Evolutionary conservation across 2,113 vertebrate species (phyloP).

Genomic region (Cercopithecus mona): DNA sequence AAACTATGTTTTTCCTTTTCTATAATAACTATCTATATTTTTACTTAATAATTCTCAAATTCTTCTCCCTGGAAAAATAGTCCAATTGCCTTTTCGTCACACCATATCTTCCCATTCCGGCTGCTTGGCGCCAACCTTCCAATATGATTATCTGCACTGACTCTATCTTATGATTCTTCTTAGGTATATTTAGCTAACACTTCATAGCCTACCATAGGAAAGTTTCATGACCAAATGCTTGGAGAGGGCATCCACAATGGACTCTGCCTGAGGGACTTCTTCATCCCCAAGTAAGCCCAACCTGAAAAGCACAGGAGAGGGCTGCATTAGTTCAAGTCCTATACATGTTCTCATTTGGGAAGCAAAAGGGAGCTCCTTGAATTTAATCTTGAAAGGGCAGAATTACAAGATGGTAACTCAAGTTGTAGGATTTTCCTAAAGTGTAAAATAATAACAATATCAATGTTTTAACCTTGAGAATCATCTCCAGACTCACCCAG

Average conservation of each 20-base stretch:
- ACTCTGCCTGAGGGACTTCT: slow-evolving; percentile 89
- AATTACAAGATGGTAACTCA: not conserved
- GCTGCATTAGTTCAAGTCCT: not conserved
- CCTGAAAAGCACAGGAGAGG: slow-evolving; percentile 82
- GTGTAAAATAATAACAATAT: not conserved
- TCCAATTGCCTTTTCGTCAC: not conserved
- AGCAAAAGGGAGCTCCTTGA: not conserved
- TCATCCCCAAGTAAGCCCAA: slow-evolving; percentile 93
- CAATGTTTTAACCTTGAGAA: not conserved
- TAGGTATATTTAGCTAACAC: not conserved
- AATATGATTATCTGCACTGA: not conserved
- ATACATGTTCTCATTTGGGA: not conserved
- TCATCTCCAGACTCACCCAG: not conserved
- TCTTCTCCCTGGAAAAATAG: not conserved
- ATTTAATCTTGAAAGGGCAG: not conserved
- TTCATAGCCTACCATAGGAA: slow-evolving; percentile 88
- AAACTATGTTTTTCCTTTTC: not conserved
- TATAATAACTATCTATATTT: not conserved
- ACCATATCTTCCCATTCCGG: not conserved
- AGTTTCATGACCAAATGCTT: slow-evolving; percentile 94
- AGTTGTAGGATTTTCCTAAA: not conserved
- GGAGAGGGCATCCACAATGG: slow-evolving; percentile 89
- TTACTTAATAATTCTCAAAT: not conserved
- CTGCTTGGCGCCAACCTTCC: not conserved
- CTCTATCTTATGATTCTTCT: not conserved